Evolutionary conservation across 2,113 vertebrate genomes (phyloP).

Genomic region (Microcebus ravelobensis): DNA sequence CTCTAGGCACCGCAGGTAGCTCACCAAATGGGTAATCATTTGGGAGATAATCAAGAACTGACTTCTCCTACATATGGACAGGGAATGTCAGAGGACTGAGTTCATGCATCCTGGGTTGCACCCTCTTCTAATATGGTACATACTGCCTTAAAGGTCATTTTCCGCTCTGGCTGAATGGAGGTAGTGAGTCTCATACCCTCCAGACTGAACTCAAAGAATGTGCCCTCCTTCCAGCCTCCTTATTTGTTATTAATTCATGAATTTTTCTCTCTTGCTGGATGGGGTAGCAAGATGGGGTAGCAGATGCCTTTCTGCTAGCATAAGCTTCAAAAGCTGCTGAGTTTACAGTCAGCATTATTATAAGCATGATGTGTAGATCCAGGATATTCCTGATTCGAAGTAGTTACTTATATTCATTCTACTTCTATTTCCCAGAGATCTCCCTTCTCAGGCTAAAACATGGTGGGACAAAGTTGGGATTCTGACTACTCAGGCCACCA

Average conservation of each 20-base stretch:
- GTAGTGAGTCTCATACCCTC: not conserved
- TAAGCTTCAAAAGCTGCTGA: slow-evolving; percentile 18
- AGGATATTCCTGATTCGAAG: not conserved
- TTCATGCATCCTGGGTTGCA: not conserved
- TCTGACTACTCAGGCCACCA: not conserved
- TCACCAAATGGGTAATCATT: not conserved
- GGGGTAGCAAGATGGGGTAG: not conserved
- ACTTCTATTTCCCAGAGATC: not conserved
- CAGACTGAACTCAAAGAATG: not conserved
- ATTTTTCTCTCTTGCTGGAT: slow-evolving; percentile 20
- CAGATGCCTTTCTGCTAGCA: not conserved
- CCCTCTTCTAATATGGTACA: not conserved
- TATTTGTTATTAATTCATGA: slow-evolving; percentile 23
- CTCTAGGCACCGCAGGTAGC: not conserved
- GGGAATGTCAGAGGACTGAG: not conserved
- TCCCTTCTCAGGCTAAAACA: not conserved
- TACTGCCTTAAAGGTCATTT: not conserved
- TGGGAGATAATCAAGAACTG: not conserved
- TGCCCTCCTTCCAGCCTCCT: not conserved
- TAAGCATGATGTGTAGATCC: not conserved
- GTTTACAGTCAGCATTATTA: slow-evolving; percentile 18
- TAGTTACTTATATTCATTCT: not conserved
- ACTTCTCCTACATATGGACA: not conserved
- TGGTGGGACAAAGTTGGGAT: not conserved
- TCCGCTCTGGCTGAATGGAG: not conserved